Evolutionary conservation across 2,888 invertebrate genomes (phyloP), one percentile per base, ranked within the genome.

Genomic region (Nomada fabriciana): DNA sequence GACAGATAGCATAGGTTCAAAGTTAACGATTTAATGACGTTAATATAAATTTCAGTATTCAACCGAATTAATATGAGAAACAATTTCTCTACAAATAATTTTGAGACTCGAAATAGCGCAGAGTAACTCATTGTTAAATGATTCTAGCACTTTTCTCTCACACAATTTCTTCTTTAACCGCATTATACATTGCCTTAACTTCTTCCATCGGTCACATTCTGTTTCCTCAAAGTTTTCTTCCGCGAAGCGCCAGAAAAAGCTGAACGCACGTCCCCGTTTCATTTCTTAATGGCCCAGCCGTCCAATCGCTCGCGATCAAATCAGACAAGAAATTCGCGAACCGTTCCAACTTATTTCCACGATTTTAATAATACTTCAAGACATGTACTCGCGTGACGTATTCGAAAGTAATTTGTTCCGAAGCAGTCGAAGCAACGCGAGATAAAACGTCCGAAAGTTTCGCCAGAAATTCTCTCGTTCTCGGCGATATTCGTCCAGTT

Each of bases 201-300:
- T 82, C 67, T 70, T 59, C 67, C 23, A 0, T 0, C 47, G 18
- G n/a, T 61, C 67, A 63, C 55, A 76, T 76, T 60, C 78, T 20
- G 18, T 70, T 52, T 55, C 23, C 36, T 9, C 29, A 42, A 81
- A 81, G 47, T 81, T 63, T 68, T 47, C 64, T 53, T 60, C 50
- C 20, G 18, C n/a, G 10, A n/a, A 23, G 47, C 36, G 42, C 52
- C 18, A 43, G 59, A 57, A 76, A 36, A 76, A 77, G 25, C 42
- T 11, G 50, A 43, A 42, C 20, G 23, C 59, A 20, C 42, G 72
- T 67, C 64, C 75, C 53, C 60, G 67, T 72, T 72, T 82, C 87
- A 84, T 86, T 77, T 82, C 82, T 71, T 82, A 84, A 84, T 82
- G 76, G 65, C 69, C 43, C 29, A 55, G 42, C 61, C 70, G 71